Conservation (phyloP, 2,797 vertebrate genomes). For the Sebastes wilsoni region DNA sequence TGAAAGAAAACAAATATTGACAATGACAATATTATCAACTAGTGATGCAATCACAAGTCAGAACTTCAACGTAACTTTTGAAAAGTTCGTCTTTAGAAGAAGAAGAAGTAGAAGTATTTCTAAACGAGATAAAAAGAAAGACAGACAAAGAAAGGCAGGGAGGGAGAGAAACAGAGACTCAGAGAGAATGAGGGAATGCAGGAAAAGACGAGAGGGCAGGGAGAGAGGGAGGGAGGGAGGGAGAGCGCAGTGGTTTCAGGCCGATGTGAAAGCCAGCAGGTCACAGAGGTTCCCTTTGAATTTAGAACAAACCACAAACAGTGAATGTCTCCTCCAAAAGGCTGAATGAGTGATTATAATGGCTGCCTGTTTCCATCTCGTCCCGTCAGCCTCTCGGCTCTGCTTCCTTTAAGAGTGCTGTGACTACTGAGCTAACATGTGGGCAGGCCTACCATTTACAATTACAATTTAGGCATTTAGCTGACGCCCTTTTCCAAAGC, state of each 20-base stretch:
- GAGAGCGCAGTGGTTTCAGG: conserved; percentile 50
- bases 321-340: conserved; percentile 75
- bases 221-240: conserved; percentile 18
- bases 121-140: conserved; percentile 2
- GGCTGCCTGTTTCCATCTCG: conserved; percentile 80
- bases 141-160: neutral
- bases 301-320: conserved; percentile 77
- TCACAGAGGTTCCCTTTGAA: conserved; percentile 82
- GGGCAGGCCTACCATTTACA: conserved; percentile 72
- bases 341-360: conserved; percentile 81
- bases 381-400: conserved; percentile 63
- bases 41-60: conserved; percentile 18
- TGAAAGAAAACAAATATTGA: conserved; percentile 13
- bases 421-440: conserved; percentile 71
- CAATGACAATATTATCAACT: neutral
- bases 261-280: conserved; percentile 74
- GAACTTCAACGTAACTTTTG: neutral
- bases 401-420: conserved; percentile 65
- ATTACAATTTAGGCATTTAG: conserved; percentile 76
- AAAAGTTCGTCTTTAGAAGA: conserved; percentile 16
- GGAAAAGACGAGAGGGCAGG: conserved; percentile 30
- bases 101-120: neutral
- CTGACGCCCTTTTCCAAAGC: conserved; percentile 61
- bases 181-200: conserved; percentile 38
- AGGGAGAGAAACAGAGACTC: conserved; percentile 26